These are phyloP conservation scores for Leptopilina myrica DNA, from an alignment of 2,888 invertebrate species.

Conservation along the genomic window DNA sequence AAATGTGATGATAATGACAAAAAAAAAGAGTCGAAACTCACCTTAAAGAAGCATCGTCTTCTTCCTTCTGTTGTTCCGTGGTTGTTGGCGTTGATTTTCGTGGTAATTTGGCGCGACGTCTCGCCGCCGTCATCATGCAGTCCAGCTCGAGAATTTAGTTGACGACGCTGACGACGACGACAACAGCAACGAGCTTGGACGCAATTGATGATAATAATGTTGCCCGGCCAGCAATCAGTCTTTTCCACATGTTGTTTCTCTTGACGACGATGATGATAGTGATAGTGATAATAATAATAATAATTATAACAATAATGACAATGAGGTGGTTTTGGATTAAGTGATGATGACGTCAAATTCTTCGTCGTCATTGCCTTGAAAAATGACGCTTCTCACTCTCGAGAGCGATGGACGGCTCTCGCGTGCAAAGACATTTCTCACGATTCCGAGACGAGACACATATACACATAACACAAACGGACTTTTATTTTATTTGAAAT, in stretches of 20 bases:
- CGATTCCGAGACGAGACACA: background rate
- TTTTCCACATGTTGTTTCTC: background rate
- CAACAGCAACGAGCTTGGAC: constrained; percentile 46
- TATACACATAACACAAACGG: background rate
- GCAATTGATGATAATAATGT: constrained; percentile 47
- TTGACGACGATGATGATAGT: background rate
- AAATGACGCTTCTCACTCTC: constrained; percentile 51
- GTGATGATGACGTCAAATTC: constrained; percentile 48
- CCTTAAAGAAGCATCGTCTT: constrained; percentile 53
- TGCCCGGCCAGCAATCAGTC: constrained; percentile 42
- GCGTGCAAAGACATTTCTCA: constrained; percentile 48
- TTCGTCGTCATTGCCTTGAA: constrained; percentile 56
- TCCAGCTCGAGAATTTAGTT: constrained; percentile 41
- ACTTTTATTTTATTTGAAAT: background rate
- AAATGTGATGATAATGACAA: background rate
- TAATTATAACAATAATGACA: too few relatives aligned
- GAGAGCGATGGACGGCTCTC: constrained; percentile 47
- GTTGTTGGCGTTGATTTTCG: constrained; percentile 42
- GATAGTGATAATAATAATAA: background rate
- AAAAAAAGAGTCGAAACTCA: constrained; percentile 34
- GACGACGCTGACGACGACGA: constrained; percentile 47
- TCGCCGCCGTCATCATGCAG: constrained; percentile 54
- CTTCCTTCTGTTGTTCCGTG: constrained; percentile 44
- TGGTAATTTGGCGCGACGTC: constrained; percentile 44
- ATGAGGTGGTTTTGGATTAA: constrained; percentile 15